These are phyloP conservation scores for Drosophila lutescens DNA, from an alignment of 2,888 invertebrate genomes.

Conservation along the genomic window DNA sequence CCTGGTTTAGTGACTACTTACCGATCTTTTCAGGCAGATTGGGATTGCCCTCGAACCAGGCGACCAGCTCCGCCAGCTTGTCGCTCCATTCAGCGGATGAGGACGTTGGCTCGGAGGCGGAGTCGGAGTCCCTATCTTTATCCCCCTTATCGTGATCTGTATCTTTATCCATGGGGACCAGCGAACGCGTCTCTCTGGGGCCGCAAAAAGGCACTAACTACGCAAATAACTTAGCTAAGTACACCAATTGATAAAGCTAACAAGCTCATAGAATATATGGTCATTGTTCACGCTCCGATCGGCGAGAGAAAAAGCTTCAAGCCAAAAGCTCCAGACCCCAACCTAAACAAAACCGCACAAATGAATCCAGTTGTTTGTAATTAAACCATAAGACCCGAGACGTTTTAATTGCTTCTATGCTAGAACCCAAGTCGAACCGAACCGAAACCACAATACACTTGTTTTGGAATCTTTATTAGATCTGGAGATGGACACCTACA, in stretches of 20 bases:
- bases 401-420: slow-evolving; percentile 19
- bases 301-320: slow-evolving; percentile 17
- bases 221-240: slow-evolving; percentile 21
- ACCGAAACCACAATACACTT: not conserved
- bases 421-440: not conserved
- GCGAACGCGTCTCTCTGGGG: slow-evolving; percentile 27
- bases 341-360: not conserved
- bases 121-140: not conserved
- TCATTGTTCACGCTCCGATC: slow-evolving; percentile 23
- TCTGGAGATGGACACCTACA: slow-evolving; percentile 28
- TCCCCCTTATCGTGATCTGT: not conserved
- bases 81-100: slow-evolving; percentile 29
- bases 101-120: not conserved
- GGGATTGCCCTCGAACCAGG: slow-evolving; percentile 73
- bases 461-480: slow-evolving; percentile 27
- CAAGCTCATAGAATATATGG: slow-evolving; percentile 3
- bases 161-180: slow-evolving; percentile 20
- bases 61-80: slow-evolving; percentile 57
- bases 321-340: slow-evolving; percentile 9
- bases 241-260: slow-evolving; percentile 69
- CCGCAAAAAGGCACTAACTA: slow-evolving; percentile 31
- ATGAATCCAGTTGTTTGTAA: slow-evolving; percentile 10
- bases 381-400: slow-evolving; percentile 2
- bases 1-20: slow-evolving; percentile 39
- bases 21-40: slow-evolving; percentile 75